Conservation (phyloP, 2,888 invertebrate genomes). For the Glyphotaelius pellucidus region DNA sequence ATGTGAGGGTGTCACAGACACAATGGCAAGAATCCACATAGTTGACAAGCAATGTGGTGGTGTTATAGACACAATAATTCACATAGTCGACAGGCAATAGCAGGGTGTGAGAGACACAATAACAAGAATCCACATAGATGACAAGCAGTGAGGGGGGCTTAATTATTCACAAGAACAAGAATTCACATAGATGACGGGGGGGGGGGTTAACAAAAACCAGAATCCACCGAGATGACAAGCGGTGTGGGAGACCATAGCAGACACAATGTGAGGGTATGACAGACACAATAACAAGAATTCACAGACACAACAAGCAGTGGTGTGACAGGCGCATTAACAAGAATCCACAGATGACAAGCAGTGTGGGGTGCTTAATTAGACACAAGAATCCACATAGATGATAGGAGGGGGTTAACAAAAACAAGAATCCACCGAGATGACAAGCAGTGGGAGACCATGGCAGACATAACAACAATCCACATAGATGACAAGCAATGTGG, state of each 20-base stretch:
- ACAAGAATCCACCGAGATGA: background rate
- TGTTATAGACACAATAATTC: background rate
- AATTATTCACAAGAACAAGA: background rate
- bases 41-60: background rate
- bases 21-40: background rate
- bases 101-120: background rate
- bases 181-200: background rate
- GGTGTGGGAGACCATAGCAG: background rate
- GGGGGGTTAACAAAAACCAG: background rate
- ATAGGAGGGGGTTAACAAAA: background rate
- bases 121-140: background rate
- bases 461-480: background rate
- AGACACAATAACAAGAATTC: background rate
- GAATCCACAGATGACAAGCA: too few species aligned
- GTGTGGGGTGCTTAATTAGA: too few species aligned
- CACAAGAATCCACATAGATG: too few species aligned
- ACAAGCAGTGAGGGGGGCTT: background rate
- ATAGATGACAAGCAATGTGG: background rate
- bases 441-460: background rate
- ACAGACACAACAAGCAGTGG: too few species aligned
- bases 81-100: background rate
- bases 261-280: too few species aligned
- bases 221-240: background rate
- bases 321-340: too few species aligned
- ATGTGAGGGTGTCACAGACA: background rate